These are phyloP conservation scores for Psix sp. DNA, from an alignment of 1,140 invertebrate species.

Conservation along the genomic window DNA sequence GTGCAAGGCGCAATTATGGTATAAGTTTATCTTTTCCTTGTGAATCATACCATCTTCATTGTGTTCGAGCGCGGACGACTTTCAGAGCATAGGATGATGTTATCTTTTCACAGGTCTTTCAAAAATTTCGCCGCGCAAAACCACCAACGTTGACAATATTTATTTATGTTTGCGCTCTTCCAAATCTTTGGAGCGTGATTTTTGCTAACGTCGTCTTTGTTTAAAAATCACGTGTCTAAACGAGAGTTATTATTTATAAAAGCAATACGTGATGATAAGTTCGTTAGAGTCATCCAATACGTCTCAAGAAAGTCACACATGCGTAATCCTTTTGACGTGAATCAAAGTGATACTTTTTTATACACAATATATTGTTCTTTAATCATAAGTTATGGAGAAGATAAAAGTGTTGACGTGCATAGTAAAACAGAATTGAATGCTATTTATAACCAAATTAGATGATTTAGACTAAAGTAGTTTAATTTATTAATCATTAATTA, in stretches of 20 bases:
- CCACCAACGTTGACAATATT: too few species aligned
- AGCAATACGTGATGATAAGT: slow-evolving; percentile 30
- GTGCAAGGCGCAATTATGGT: slow-evolving; percentile 74
- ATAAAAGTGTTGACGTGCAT: too few species aligned
- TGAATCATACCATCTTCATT: slow-evolving; percentile 72
- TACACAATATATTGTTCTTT: too few species aligned
- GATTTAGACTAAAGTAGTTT: too few species aligned
- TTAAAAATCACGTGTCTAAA: slow-evolving; percentile 18
- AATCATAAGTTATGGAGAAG: too few species aligned
- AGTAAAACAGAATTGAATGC: too few species aligned
- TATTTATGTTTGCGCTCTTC: too few species aligned
- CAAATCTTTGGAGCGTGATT: slow-evolving; percentile 1
- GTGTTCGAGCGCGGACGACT: slow-evolving; percentile 45
- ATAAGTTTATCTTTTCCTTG: slow-evolving; percentile 69
- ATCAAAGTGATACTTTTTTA: neutral
- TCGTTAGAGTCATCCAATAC: neutral
- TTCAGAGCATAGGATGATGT: neutral
- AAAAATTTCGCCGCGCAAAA: neutral
- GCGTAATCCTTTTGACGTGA: neutral
- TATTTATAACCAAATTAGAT: too few species aligned
- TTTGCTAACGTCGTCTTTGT: neutral
- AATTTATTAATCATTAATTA: too few species aligned
- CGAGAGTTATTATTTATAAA: slow-evolving; percentile 10
- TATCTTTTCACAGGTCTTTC: neutral
- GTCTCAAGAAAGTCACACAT: too few species aligned